These are phyloP conservation scores for Chloroceryle inda DNA, from an alignment of 2,797 vertebrate species.

Conservation along the genomic window DNA sequence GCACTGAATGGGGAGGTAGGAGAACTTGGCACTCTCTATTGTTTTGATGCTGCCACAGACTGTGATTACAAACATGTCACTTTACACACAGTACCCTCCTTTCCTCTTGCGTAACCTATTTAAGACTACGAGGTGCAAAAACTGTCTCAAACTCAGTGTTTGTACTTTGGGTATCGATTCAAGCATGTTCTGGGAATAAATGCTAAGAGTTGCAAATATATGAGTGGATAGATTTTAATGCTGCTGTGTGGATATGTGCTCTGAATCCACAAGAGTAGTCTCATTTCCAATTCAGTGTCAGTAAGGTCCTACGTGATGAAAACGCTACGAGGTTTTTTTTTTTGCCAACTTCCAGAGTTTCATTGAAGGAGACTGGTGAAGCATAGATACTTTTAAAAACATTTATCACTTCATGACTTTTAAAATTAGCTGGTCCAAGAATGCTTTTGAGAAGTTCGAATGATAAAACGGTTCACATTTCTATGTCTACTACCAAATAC, in stretches of 20 bases:
- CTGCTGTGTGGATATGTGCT: background rate
- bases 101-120: background rate
- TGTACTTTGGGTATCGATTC: background rate
- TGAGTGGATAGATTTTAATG: background rate
- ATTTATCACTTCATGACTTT: background rate
- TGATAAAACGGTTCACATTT: background rate
- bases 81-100: background rate
- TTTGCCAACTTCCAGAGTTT: background rate
- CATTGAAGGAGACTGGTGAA: background rate
- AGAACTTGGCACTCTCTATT: slow-evolving; percentile 17
- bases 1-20: background rate
- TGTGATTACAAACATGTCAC: background rate
- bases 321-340: background rate
- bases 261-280: background rate
- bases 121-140: background rate
- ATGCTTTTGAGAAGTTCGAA: slow-evolving; percentile 32
- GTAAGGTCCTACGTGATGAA: background rate
- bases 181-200: background rate
- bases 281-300: background rate
- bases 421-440: background rate
- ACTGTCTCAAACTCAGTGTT: background rate
- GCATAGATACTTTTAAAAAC: background rate
- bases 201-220: background rate
- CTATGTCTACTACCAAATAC: slow-evolving; percentile 7
- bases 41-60: background rate